These are phyloP conservation scores for Oscheius sp. DNA, from an alignment of 2,888 invertebrate species.

Conservation along the genomic window DNA sequence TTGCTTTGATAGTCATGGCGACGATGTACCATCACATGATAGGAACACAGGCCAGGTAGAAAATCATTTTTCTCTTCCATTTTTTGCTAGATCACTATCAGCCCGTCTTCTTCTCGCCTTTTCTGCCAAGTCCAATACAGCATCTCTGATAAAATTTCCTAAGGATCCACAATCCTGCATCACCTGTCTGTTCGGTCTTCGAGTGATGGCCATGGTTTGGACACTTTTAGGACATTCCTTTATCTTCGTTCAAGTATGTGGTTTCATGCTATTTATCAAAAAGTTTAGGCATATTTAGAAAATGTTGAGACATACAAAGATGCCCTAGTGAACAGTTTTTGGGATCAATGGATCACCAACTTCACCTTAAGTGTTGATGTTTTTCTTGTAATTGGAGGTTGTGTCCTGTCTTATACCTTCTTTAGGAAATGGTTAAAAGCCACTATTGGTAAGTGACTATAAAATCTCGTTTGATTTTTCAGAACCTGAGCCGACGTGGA, in stretches of 20 bases:
- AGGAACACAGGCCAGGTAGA: constrained; percentile 61
- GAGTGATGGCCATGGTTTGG: constrained; percentile 69
- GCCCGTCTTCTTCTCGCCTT: constrained; percentile 65
- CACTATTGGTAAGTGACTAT: constrained; percentile 51
- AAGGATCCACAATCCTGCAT: constrained; percentile 68
- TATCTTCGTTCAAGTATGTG: constrained; percentile 62
- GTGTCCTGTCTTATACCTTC: constrained; percentile 68
- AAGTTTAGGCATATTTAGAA: constrained; percentile 59
- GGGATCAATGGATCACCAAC: constrained; percentile 69
- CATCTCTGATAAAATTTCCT: constrained; percentile 62
- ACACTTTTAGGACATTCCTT: constrained; percentile 69
- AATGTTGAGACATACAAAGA: constrained; percentile 68
- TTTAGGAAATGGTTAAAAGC: constrained; percentile 69
- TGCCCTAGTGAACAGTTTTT: constrained; percentile 64
- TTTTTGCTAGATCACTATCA: constrained; percentile 54
- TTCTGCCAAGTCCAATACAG: constrained; percentile 62
- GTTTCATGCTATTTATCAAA: background rate
- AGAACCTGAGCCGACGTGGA: constrained; percentile 67
- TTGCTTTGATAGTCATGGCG: constrained; percentile 61
- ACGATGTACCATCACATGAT: constrained; percentile 65
- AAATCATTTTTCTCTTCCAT: background rate
- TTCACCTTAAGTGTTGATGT: constrained; percentile 68
- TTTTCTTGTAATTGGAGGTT: constrained; percentile 65
- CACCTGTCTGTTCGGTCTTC: constrained; percentile 68
- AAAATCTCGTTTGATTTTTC: background rate